phyloP scores from a whole-genome alignment of 2,797 vertebrate genomes.

The Propithecus perrieri region DNA sequence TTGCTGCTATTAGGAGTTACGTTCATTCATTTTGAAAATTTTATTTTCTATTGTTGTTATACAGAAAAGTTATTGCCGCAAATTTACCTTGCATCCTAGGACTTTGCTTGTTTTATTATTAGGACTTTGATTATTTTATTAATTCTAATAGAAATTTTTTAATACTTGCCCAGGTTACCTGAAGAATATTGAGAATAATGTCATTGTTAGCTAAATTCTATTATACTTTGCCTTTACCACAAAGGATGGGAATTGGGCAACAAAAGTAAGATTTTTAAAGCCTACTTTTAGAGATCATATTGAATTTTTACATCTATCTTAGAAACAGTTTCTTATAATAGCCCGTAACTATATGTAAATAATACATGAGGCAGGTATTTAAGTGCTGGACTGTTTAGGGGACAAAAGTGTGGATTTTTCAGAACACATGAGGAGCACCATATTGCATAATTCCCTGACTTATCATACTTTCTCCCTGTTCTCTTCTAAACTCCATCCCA shows the following conservation, averaged over 20 bases:
- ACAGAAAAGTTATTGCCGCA: constrained; percentile 16
- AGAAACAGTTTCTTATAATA: neutral
- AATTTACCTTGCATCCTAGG: neutral
- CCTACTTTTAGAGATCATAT: neutral
- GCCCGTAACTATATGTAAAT: neutral
- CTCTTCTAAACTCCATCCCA: neutral
- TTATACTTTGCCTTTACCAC: neutral
- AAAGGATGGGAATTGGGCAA: neutral
- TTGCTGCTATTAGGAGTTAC: neutral
- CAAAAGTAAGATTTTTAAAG: neutral
- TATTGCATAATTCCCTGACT: neutral
- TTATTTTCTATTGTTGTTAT: constrained; percentile 6
- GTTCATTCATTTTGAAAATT: constrained; percentile 2
- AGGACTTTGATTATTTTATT: constrained; percentile 20
- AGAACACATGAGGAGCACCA: neutral
- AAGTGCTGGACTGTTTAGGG: neutral
- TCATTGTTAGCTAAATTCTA: neutral
- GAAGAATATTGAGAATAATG: neutral
- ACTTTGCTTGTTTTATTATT: neutral
- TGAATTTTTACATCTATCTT: neutral
- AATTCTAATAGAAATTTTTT: neutral
- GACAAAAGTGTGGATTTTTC: neutral
- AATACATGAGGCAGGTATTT: neutral
- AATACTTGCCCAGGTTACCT: neutral
- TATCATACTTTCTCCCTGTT: neutral